Base-by-base conservation (phyloP, 1,140 invertebrate genomes). In the Dinoponera quadriceps region DNA sequence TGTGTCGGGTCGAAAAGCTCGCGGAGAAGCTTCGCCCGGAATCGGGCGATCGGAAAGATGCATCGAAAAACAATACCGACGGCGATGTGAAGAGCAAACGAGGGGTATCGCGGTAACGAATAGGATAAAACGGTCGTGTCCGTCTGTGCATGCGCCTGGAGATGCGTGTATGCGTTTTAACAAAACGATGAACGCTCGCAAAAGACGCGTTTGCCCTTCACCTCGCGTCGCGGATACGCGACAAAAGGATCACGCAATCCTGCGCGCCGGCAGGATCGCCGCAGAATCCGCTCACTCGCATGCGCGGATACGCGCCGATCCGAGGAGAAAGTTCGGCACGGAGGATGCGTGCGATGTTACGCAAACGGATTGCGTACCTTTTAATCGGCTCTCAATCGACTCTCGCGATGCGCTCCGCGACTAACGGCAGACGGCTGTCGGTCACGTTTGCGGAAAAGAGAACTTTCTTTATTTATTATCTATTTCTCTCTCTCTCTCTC, bases 191-290 rank as follows among this genome's bases (percentile, higher is more conserved):
- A 5, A 33, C 29, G 2, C 29, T 2, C 82, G 59, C 38, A 57
- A 83, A 33, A 55, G 44, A 48, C 60, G 49, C n/a, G 78, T 78
- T 66, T 80, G 82, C 22, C 74, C 83, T 82, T 82, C 75, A 84
- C 65, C 65, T 82, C 77, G 29, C 54, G 27, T 3, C 73, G 16
- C n/a, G 48, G 16, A 18, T 55, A 81, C 25, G 29, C 82, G 77
- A 81, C 65, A 82, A 84, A 82, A 63, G 65, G 29, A 82, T 72
- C 83, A 66, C 27, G 51, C 73, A 66, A 83, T 78, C 60, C 57
- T 65, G 38, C 5, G 38, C 5, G 59, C n/a, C 49, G 25, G 14
- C 2, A 80, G 63, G 68, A 75, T 44, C 71, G 48, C 71, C 16
- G 27, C 13, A 44, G n/a, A 33, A 65, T 83, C 51, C 72, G 44